Conservation (phyloP, 2,888 invertebrate species). For the Sarcophaga carnaria region DNA sequence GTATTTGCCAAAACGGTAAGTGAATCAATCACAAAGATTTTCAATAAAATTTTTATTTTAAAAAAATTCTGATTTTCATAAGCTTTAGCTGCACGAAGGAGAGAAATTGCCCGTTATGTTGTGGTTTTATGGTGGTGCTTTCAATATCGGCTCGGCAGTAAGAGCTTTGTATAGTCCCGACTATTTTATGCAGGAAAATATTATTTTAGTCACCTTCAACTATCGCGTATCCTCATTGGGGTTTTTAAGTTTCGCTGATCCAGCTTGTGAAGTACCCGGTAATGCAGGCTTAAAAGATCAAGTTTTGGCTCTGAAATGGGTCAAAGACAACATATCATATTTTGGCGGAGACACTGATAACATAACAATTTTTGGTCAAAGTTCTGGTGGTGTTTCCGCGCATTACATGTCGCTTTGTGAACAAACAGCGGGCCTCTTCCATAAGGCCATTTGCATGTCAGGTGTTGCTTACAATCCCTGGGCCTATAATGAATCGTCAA, state of each 20-base stretch:
- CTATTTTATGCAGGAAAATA: conserved; percentile 79
- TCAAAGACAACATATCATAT: conserved; percentile 81
- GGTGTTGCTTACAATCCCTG: conserved; percentile 76
- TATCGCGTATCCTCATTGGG: conserved; percentile 82
- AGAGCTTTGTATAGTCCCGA: conserved; percentile 78
- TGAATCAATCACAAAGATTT: background rate
- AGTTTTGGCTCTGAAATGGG: conserved; percentile 83
- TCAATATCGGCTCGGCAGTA: conserved; percentile 77
- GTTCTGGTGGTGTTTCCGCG: conserved; percentile 82
- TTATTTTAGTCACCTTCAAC: conserved; percentile 80
- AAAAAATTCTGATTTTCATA: too few relatives aligned
- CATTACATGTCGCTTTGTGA: conserved; percentile 82
- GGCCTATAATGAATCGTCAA: conserved; percentile 73
- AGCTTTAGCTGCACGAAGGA: conserved; percentile 67
- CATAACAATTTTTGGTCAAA: conserved; percentile 83
- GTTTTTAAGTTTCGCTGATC: conserved; percentile 82
- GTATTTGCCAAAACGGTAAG: conserved; percentile 75
- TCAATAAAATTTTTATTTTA: too few relatives aligned
- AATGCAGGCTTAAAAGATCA: conserved; percentile 84
- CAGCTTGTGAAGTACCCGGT: conserved; percentile 82
- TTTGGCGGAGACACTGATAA: conserved; percentile 83
- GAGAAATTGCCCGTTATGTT: conserved; percentile 79
- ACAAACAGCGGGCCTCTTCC: conserved; percentile 80
- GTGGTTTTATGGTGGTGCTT: conserved; percentile 82
- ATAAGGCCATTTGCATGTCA: conserved; percentile 79